Evolutionary conservation across 1,140 invertebrate genomes (phyloP), one percentile per base, ranked within the genome.

Genomic region (Ganaspis sp.): DNA sequence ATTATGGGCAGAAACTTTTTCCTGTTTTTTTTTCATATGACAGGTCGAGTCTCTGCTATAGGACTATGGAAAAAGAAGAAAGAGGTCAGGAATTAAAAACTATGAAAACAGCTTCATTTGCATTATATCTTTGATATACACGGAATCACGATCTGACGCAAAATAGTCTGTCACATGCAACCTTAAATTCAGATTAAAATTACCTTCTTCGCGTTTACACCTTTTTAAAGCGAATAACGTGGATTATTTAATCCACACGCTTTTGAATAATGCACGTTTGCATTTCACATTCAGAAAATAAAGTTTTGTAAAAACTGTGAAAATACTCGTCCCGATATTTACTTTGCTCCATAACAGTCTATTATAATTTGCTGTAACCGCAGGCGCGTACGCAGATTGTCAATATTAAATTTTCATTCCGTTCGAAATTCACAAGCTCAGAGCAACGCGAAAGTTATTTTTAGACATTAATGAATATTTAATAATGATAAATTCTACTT

Each of bases 61-160:
- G n/a, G 42, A 58, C n/a, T n/a, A 58, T 23, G 26, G 9, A 9
- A 23, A 23, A 4, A 23, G 53, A 19, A 58, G 15, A 58, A 58
- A 26, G 53, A 58, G 53, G 53, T 58, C 53, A 58, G 19, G 53
- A 58, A 26, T 26, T 58, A 58, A 58, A 58, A 58, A 58, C 53
- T 23, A 21, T 58, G 53, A 58, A 58, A 58, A 26, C 19, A 12
- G 5, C 53, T 58, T 26, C 21, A 58, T 58, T 58, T 58, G 53
- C 53, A 58, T 58, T 4, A 58, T 58, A 58, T 58, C 53, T 58
- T 58, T 58, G 19, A 58, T 58, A 23, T 58, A 58, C 53, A 23
- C 11, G 21, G 54, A 29, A 64, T 29, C 12, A 9, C 54, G 9
- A 26, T 64, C 11, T 15, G 9, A 29, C 21, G 23, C 9, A 26